Conservation (phyloP, 2,888 invertebrate genomes). For the Cheilosia impressa region DNA sequence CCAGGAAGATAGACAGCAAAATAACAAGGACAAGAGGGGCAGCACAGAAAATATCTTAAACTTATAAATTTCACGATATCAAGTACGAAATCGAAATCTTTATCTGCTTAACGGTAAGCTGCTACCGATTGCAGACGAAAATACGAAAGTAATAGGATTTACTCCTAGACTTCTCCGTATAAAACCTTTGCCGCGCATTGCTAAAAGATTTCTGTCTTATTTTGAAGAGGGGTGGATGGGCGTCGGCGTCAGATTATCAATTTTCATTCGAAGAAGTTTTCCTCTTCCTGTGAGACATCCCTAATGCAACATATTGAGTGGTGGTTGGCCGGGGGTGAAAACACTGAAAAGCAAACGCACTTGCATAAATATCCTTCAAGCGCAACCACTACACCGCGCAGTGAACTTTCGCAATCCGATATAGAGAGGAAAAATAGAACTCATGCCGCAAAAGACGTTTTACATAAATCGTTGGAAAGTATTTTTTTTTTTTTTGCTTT, state of each 20-base stretch:
- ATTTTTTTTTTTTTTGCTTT: conserved; percentile 16
- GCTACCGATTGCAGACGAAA: conserved; percentile 67
- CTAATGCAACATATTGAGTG: conserved; percentile 63
- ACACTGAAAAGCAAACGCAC: conserved; percentile 54
- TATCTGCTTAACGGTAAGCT: conserved; percentile 74
- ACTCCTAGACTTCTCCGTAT: conserved; percentile 33
- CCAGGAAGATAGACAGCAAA: neutral
- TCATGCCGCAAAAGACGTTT: conserved; percentile 36
- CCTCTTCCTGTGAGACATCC: conserved; percentile 44
- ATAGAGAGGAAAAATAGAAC: neutral
- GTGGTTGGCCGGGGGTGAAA: conserved; percentile 45
- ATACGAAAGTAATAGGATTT: conserved; percentile 73
- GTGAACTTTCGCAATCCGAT: conserved; percentile 56
- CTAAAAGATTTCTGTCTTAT: conserved; percentile 58
- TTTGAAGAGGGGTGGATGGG: conserved; percentile 14
- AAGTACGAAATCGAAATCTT: conserved; percentile 73
- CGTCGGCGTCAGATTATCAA: conserved; percentile 60
- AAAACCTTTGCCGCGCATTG: conserved; percentile 12
- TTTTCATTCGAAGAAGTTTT: conserved; percentile 65
- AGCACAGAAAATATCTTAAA: conserved; percentile 65
- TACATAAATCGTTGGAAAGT: conserved; percentile 49
- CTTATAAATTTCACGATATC: conserved; percentile 74
- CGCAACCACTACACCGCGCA: conserved; percentile 57
- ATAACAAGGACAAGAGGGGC: conserved; percentile 14
- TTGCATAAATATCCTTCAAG: conserved; percentile 44